These are phyloP conservation scores for Eupithecia vulgata DNA, from an alignment of 2,888 invertebrate genomes.

Conservation along the genomic window DNA sequence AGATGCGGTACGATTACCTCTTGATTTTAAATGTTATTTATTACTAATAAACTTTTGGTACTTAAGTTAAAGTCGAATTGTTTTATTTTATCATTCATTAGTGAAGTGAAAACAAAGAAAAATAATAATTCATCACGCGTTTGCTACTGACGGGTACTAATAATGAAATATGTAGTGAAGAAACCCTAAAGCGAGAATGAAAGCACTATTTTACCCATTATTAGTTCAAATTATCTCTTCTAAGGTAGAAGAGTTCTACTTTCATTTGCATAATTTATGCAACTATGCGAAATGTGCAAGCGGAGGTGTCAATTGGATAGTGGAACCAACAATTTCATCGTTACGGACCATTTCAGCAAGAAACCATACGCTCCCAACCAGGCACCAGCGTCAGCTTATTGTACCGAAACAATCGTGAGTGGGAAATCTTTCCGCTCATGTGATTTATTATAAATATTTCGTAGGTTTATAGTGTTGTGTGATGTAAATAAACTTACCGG, in stretches of 20 bases:
- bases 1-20: slow-evolving; percentile 41
- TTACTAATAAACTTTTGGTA: not conserved
- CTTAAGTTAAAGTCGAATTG: not conserved
- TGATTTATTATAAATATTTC: slow-evolving; percentile 17
- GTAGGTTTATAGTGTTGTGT: slow-evolving; percentile 12
- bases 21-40: not conserved
- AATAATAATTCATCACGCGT: not conserved
- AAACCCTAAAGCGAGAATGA: not conserved
- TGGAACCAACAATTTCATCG: slow-evolving; percentile 17
- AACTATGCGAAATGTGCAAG: slow-evolving; percentile 34
- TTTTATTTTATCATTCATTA: not conserved
- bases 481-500: slow-evolving; percentile 62
- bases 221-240: slow-evolving; percentile 16
- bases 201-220: not conserved
- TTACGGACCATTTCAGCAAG: slow-evolving; percentile 24
- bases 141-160: not conserved
- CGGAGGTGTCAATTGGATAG: slow-evolving; percentile 31
- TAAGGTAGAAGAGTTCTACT: slow-evolving; percentile 19
- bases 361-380: slow-evolving; percentile 7
- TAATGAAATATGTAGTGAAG: no score
- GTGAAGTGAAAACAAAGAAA: not conserved
- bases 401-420: slow-evolving; percentile 2
- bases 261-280: slow-evolving; percentile 35
- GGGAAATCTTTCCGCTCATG: slow-evolving; percentile 1
- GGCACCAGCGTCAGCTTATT: slow-evolving; percentile 14